Conservation (phyloP, 30 jellyfish, hydroid and myxozoan genomes). For the Aurelia aurita complex sp. Pacific region DNA sequence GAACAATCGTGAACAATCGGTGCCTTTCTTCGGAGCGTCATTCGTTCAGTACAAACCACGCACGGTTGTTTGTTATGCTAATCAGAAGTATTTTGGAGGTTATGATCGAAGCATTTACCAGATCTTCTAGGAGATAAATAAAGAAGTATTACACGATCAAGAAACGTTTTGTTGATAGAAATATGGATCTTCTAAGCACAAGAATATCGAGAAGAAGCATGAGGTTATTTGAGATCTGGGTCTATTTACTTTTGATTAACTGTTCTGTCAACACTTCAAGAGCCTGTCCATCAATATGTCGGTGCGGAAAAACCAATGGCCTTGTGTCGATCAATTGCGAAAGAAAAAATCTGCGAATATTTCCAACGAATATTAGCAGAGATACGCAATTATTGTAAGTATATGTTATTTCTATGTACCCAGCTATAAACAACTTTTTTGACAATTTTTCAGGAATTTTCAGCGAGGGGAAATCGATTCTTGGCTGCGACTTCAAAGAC, state of each 20-base stretch:
- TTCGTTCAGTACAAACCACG: slow-evolving; percentile 46
- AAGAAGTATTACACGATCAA: slow-evolving; percentile 2
- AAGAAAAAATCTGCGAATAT: slow-evolving; percentile 25
- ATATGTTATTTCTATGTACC: background rate
- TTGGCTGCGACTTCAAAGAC: too few species aligned
- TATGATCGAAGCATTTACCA: background rate
- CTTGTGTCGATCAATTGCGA: slow-evolving; percentile 36
- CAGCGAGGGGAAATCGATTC: too few species aligned
- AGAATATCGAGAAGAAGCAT: slow-evolving; percentile 4
- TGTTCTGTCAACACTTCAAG: slow-evolving; percentile 2
- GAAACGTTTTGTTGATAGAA: background rate
- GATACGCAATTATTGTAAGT: slow-evolving; percentile 44
- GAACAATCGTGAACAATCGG: slow-evolving; percentile 25
- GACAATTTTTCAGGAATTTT: too few species aligned
- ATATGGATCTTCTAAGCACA: background rate
- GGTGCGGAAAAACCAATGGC: slow-evolving; percentile 15
- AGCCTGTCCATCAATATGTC: slow-evolving; percentile 53
- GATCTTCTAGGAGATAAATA: slow-evolving; percentile 2
- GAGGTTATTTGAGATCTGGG: background rate
- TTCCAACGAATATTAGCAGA: slow-evolving; percentile 37
- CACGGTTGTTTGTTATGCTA: slow-evolving; percentile 44
- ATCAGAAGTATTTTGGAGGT: slow-evolving; percentile 19
- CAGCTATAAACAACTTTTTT: too few species aligned
- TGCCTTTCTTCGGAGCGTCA: slow-evolving; percentile 5
- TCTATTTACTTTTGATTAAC: slow-evolving; percentile 14